phyloP scores from a whole-genome alignment of 2,888 invertebrate genomes.

The Eupithecia centaureata region DNA sequence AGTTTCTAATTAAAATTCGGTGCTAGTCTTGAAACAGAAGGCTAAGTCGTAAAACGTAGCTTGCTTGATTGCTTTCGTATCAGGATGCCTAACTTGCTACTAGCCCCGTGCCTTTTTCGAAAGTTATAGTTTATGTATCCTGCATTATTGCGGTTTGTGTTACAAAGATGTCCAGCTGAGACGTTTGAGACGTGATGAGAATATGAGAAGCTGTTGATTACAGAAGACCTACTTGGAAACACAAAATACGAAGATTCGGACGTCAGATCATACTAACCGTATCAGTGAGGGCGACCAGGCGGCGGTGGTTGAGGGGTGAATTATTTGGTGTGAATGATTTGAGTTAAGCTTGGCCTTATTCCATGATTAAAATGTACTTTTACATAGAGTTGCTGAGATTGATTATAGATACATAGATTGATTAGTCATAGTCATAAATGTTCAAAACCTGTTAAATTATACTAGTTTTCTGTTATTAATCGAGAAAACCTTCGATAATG shows the following conservation, averaged over 20 bases:
- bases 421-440: too few species aligned
- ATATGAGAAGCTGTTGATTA: constrained; percentile 29
- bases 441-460: too few species aligned
- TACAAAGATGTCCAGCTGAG: constrained; percentile 68
- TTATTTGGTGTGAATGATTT: too few species aligned
- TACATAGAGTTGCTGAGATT: too few species aligned
- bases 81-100: constrained; percentile 65
- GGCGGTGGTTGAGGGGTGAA: too few species aligned
- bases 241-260: neutral
- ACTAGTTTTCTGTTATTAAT: too few species aligned
- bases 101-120: constrained; percentile 62
- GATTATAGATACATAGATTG: too few species aligned
- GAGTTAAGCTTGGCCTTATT: too few species aligned
- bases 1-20: constrained; percentile 24
- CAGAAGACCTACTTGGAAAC: neutral
- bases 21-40: neutral
- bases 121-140: constrained; percentile 68
- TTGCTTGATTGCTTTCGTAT: constrained; percentile 36
- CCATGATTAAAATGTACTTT: too few species aligned
- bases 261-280: too few species aligned
- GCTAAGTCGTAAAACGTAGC: constrained; percentile 4
- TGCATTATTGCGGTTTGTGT: constrained; percentile 60
- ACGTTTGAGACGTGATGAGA: constrained; percentile 63
- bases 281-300: too few species aligned
- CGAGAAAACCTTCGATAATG: too few species aligned